Base-by-base conservation (phyloP, 2,113 vertebrate species). In the Mellivora capensis region DNA sequence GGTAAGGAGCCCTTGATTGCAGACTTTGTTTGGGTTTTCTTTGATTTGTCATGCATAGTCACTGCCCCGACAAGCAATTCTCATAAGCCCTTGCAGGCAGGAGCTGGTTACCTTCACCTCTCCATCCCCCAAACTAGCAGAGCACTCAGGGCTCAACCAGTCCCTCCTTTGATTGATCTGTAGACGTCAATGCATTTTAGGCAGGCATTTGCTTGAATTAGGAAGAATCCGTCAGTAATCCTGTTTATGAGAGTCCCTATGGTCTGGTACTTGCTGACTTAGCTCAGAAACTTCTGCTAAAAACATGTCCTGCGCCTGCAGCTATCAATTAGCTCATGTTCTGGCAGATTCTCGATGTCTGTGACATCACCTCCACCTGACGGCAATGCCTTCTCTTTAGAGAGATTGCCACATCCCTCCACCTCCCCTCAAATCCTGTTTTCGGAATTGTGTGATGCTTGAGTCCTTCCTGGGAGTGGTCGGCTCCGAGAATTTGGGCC, bases 281-380 rank as follows among this genome's bases (percentile, higher is more conserved):
- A 57, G 76, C 74, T 88, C 95, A 86, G 82, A 94, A 71, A 67
- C 80, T 69, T 94, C 44, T 67, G 59, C 81, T 94, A 4, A 34
- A 95, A 94, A 90, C 84, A 67, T 10, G 62, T 80, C 93, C 96
- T 44, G 18, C 31, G 90, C 77, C 87, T 0, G 0, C 54, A 94
- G 95, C 47, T 83, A 34, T 76, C 69, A 86, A 88, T 96, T 59
- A 97, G 81, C 72, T 96, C 95, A 91, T 74, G 85, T 52, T 80
- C 88, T 97, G 90, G 80, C 71, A 37, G 21, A 74, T 29, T 90
- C 62, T 64, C 18, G 67, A 34, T 5, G 1, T 29, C 87, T 61
- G 87, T 98, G 92, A 96, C 47, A 27, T 96, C 96, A 92, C 62
- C 96, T 94, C 90, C 74, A 89, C 94, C 94, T 96, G 86, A 90